phyloP scores from a whole-genome alignment of 2,113 vertebrate species.

The Bos taurus region DNA sequence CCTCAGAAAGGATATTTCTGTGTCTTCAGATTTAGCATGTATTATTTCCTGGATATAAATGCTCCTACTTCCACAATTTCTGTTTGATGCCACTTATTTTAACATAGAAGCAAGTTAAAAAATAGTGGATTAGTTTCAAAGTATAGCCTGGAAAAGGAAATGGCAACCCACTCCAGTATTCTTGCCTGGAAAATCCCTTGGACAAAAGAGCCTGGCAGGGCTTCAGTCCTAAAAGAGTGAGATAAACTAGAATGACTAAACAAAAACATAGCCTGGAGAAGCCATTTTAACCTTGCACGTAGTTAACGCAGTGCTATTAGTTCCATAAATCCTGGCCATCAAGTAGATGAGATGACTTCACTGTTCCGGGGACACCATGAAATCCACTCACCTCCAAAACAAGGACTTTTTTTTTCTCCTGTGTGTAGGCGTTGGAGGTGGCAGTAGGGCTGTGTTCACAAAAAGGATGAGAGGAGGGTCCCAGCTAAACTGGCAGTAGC shows the following conservation, averaged over 20 bases:
- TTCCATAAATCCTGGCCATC: background rate
- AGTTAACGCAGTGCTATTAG: background rate
- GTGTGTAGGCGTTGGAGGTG: background rate
- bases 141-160: background rate
- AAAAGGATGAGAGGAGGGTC: background rate
- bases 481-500: background rate
- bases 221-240: too few relatives aligned
- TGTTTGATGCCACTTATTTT: background rate
- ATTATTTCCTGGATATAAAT: background rate
- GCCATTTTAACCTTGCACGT: background rate
- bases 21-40: background rate
- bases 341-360: background rate
- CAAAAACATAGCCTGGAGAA: background rate
- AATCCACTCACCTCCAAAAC: background rate
- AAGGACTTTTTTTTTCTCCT: background rate
- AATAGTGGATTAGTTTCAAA: background rate
- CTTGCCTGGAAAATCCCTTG: background rate
- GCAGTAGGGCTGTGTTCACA: background rate
- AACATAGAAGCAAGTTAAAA: background rate
- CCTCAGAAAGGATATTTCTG: background rate
- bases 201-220: background rate
- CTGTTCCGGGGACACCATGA: background rate
- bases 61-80: background rate
- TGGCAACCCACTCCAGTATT: background rate
- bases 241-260: background rate